Evolutionary conservation across 2,888 invertebrate genomes (phyloP), one percentile per base, ranked within the genome.

Genomic region (Agonopterix arenella): DNA sequence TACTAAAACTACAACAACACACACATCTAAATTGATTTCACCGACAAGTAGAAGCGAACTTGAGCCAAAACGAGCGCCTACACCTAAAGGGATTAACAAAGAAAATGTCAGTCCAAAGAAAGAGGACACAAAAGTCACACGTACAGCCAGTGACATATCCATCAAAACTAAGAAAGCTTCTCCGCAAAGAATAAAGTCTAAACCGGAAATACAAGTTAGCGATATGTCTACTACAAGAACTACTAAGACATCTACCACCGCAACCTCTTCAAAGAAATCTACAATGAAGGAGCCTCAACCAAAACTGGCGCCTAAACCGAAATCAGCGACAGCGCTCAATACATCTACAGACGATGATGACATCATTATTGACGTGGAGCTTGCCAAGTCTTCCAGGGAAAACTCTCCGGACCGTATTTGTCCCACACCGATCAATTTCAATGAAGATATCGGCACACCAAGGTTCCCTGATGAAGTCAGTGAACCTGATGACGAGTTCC

Each of bases 371-470:
- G 93, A 93, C 68, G 90, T 93, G 45, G 92, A 93, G 68, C 91
- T 92, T 68, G 93, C 94, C 0, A 93, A 93, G 75, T 94, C 94
- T 46, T 94, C 94, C 0, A 81, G 94, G 11, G 95, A 95, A 73
- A 93, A 93, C 47, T 93, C 94, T 4, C 94, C 94, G 0, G 93
- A 94, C 66, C 90, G 92, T 53, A 91, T 93, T 50, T 92, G 93
- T 61, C 93, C 93, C 0, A 91, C 91, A 8, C 93, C 93, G 0
- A 89, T 93, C 4, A 90, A 90, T 41, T 89, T 91, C 7, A 82
- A 85, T 46, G 91, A 91, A 46, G 91, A 91, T 53, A 89, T 90
- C 1, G 91, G 91, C 46, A 90, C 90, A 49, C 93, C 93, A 2
- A 90, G 95, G 50, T 94, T 93, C 68, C 95, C 95, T 0, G 94